Evolutionary conservation across 2,888 invertebrate genomes (phyloP).

Genomic region (Epinotia brunnichana): DNA sequence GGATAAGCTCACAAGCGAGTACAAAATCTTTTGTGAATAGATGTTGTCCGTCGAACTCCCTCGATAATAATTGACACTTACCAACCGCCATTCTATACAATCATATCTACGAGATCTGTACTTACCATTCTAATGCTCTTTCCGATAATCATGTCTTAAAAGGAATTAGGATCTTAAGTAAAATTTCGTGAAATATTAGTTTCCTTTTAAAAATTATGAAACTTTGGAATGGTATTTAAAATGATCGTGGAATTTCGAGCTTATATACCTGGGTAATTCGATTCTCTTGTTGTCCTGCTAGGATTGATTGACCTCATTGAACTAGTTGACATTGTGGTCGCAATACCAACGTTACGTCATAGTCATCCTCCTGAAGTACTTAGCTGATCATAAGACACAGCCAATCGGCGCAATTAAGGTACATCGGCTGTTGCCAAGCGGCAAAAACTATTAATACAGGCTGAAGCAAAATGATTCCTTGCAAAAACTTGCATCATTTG

Average conservation of each 20-base stretch:
- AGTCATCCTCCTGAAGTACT: slow-evolving; percentile 49
- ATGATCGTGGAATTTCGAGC: neutral
- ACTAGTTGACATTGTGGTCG: slow-evolving; percentile 37
- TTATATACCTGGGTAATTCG: slow-evolving; percentile 10
- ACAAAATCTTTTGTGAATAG: neutral
- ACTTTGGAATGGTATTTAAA: neutral
- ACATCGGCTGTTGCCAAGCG: slow-evolving; percentile 31
- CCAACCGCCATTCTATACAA: slow-evolving; percentile 7
- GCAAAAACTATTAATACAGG: slow-evolving; percentile 34
- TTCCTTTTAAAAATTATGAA: neutral
- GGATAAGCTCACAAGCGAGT: neutral
- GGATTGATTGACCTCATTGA: slow-evolving; percentile 56
- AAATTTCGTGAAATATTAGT: slow-evolving; percentile 24
- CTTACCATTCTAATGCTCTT: slow-evolving; percentile 25
- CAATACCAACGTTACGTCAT: slow-evolving; percentile 57
- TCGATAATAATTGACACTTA: slow-evolving; percentile 35
- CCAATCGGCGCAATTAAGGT: slow-evolving; percentile 59
- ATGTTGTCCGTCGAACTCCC: slow-evolving; percentile 32
- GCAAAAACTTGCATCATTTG: slow-evolving; percentile 36
- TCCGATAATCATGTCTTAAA: slow-evolving; percentile 31
- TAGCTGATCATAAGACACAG: slow-evolving; percentile 53
- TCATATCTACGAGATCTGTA: slow-evolving; percentile 12
- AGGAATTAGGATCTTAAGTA: slow-evolving; percentile 25
- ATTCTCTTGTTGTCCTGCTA: slow-evolving; percentile 32
- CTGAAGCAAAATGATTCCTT: slow-evolving; percentile 22